Percentiles rank a stretch among this genome's conserved stretches.
Evolutionary conservation across 1,140 invertebrate genomes (phyloP).

Genomic region (Acromyrmex echinatior): DNA sequence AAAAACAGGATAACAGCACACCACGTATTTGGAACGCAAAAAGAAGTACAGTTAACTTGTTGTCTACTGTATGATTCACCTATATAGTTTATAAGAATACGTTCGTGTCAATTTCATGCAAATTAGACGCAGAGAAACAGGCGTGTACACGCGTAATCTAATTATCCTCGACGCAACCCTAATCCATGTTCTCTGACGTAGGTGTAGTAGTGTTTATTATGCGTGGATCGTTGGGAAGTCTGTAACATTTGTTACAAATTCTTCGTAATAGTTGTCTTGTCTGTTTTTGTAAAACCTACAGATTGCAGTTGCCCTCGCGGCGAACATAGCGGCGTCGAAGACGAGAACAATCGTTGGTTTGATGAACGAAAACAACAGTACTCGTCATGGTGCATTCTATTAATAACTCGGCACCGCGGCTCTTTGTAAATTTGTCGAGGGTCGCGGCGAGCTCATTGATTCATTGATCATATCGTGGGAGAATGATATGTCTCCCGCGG

Average conservation of each 20-base stretch:
- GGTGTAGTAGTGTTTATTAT: background rate
- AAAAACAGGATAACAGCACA: background rate
- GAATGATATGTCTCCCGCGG: slow-evolving; percentile 6
- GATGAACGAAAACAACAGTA: slow-evolving; percentile 35
- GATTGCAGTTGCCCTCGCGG: background rate
- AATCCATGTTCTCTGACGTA: slow-evolving; percentile 15
- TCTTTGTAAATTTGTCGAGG: slow-evolving; percentile 49
- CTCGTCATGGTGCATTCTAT: slow-evolving; percentile 29
- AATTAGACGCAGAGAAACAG: slow-evolving; percentile 4
- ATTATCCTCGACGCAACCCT: slow-evolving; percentile 9
- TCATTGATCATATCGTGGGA: slow-evolving; percentile 49
- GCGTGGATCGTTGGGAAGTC: background rate
- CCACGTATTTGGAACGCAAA: background rate
- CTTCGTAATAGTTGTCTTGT: background rate
- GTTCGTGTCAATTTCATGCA: slow-evolving; percentile 36
- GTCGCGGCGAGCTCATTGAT: slow-evolving; percentile 39
- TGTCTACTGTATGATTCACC: background rate
- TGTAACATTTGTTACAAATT: background rate
- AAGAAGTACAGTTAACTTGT: slow-evolving; percentile 1
- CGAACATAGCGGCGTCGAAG: background rate
- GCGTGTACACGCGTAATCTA: slow-evolving; percentile 12
- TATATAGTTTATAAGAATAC: background rate
- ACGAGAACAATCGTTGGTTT: background rate
- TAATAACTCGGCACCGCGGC: slow-evolving; percentile 38
- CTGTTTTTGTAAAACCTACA: background rate